phyloP scores from a whole-genome alignment of 1,140 invertebrate genomes.

The Protaetia brevitarsis region DNA sequence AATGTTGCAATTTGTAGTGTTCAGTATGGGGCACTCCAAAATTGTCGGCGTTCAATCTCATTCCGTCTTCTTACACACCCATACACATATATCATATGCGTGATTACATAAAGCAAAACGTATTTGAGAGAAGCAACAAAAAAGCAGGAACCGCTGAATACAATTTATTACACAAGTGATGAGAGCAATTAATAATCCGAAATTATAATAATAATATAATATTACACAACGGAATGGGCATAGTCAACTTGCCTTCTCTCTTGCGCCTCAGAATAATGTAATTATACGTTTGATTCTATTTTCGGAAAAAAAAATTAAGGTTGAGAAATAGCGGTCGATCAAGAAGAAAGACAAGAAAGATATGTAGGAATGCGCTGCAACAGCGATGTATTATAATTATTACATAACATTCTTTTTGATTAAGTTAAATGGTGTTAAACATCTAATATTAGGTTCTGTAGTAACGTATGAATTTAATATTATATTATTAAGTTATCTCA shows the following conservation, averaged over 20 bases:
- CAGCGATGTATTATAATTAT: not conserved
- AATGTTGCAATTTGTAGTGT: not conserved
- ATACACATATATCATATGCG: too few relatives aligned
- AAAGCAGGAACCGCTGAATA: not conserved
- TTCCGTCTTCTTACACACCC: not conserved
- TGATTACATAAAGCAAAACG: not conserved
- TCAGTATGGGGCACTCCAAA: not conserved
- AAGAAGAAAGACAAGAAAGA: not conserved
- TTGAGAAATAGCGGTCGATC: not conserved
- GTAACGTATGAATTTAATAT: too few relatives aligned
- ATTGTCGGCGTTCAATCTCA: not conserved
- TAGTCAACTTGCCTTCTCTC: not conserved
- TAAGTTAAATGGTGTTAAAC: too few relatives aligned
- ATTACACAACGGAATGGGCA: not conserved
- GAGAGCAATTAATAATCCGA: not conserved
- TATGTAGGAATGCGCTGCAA: not conserved
- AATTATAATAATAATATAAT: constrained; percentile 4
- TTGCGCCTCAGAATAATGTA: not conserved
- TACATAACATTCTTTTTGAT: too few relatives aligned
- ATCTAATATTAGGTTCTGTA: too few relatives aligned
- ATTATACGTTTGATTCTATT: constrained; percentile 5
- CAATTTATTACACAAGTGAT: constrained; percentile 2
- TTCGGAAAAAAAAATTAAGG: not conserved
- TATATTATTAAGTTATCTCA: too few relatives aligned
- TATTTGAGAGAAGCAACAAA: not conserved